phyloP scores from a whole-genome alignment of 2,113 vertebrate species.

The Mus pahari region DNA sequence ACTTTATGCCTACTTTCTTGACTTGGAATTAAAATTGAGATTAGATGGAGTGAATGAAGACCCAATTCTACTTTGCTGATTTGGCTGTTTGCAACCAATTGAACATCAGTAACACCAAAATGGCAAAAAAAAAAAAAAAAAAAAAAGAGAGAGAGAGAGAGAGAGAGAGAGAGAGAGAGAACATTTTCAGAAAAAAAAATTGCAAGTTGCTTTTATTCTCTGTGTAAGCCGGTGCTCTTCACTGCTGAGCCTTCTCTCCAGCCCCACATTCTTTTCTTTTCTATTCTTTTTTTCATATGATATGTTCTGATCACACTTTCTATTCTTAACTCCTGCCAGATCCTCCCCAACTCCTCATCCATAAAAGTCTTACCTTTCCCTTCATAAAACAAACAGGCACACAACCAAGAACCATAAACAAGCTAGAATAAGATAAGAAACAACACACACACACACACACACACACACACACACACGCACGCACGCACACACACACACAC shows the following conservation, averaged over 20 bases:
- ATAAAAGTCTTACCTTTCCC: not conserved
- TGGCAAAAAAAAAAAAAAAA: not conserved
- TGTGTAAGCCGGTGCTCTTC: not conserved
- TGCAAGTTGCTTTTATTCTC: slow-evolving; percentile 12
- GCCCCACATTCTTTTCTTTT: not conserved
- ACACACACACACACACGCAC: not conserved
- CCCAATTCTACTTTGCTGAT: slow-evolving; percentile 40
- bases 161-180: too few species aligned
- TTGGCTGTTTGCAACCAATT: slow-evolving; percentile 29
- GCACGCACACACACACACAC: not conserved
- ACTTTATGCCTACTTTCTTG: not conserved
- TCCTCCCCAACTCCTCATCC: not conserved
- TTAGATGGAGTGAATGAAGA: not conserved
- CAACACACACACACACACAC: not conserved
- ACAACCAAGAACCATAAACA: not conserved
- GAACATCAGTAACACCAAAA: not conserved
- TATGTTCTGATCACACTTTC: not conserved
- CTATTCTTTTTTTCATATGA: not conserved
- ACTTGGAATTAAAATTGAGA: not conserved
- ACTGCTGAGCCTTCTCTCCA: not conserved
- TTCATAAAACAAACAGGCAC: not conserved
- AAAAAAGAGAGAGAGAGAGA: too few species aligned
- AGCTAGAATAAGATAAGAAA: not conserved
- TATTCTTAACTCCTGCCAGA: not conserved
- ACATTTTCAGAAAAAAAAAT: slow-evolving; percentile 15